Base-by-base conservation (phyloP, 2,113 vertebrate species). In the Oreotrochilus melanogaster region DNA sequence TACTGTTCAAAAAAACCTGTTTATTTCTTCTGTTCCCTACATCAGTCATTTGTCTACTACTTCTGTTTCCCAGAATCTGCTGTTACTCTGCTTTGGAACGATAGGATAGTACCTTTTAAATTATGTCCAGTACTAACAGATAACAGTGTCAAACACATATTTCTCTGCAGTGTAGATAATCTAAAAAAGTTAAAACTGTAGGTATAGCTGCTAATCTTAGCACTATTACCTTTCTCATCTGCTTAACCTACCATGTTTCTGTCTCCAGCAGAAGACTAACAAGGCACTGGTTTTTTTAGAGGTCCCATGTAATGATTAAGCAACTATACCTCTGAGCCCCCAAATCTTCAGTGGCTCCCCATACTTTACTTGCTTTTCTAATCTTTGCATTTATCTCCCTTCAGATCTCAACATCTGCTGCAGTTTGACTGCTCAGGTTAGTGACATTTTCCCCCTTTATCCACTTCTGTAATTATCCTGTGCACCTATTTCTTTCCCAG, bases 341-440 rank as follows among this genome's bases (percentile, higher is more conserved):
- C 81, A 73, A 58, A 31, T 89, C 94, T 95, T 91, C 87, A 79
- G 18, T 89, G 86, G 33, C 91, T 85, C 64, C 86, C 88, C 89
- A 3, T 97, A 90, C 96, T 98, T 92, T 95, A 95, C 95, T 96
- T 97, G 97, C 96, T 96, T 97, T 97, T 97, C 97, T 98, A 98
- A 98, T 97, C 95, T 97, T 97, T 97, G 95, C 97, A 97, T 98
- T 98, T 98, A 98, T 98, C 97, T 98, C 92, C 97, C 98, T 98
- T 97, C 97, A 98, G 97, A 97, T 98, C 91, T 97, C 98, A 96
- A 97, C 97, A 97, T 97, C 97, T 98, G 97, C 97, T 97, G 97
- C 97, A 97, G 86, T 97, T 97, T 98, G 97, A 95, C 94, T 97
- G 78, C 96, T 65, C 98, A 98, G 98, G 98, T 98, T 96, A 98